Evolutionary conservation across 1,140 invertebrate species (phyloP), one percentile per base, ranked within the genome.

Genomic region (Drosophila busckii): DNA sequence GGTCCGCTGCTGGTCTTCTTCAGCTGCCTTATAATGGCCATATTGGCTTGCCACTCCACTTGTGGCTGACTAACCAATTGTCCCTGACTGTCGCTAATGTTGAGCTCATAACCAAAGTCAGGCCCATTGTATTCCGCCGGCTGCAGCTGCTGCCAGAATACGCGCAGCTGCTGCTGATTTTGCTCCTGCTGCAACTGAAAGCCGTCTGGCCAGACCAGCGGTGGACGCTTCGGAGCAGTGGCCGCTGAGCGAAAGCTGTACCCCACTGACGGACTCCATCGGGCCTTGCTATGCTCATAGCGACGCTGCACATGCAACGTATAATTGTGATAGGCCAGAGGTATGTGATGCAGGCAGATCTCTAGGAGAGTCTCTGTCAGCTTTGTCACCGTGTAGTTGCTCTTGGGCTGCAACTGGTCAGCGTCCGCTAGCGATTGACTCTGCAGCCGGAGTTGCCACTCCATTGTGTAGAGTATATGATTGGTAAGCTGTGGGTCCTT

Each of bases 101-200:
- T 15, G 4, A 66, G n/a, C 2, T 17, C 20, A 4, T 66, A 60
- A 0, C 9, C 34, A 4, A 54, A 55, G 0, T 50, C 2, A n/a
- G 25, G 26, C 1, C 48, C 70, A 4, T 75, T 64, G 22, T n/a
- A 15, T 4, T 73, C 29, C 4, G 20, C 0, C 1, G 12, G 0
- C 0, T 8, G 2, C 0, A 75, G n/a, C 13, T 35, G 59, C 4
- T 29, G 15, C 70, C 70, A 73, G 28, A 46, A 52, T 12, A 75
- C 42, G 8, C 4, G 13, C 4, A 73, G 13, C 8, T 35, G 1
- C 0, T 1, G 7, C 5, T 26, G 22, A 13, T 20, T 1, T 1
- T 8, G n/a, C 25, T 22, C 9, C 2, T 15, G 12, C 2, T 52
- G 25, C 17, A 8, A 0, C 2, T 6, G 58, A 52, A 1, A 52